These are phyloP conservation scores for Tenthredo livida DNA, from an alignment of 2,888 invertebrate genomes.

Conservation along the genomic window DNA sequence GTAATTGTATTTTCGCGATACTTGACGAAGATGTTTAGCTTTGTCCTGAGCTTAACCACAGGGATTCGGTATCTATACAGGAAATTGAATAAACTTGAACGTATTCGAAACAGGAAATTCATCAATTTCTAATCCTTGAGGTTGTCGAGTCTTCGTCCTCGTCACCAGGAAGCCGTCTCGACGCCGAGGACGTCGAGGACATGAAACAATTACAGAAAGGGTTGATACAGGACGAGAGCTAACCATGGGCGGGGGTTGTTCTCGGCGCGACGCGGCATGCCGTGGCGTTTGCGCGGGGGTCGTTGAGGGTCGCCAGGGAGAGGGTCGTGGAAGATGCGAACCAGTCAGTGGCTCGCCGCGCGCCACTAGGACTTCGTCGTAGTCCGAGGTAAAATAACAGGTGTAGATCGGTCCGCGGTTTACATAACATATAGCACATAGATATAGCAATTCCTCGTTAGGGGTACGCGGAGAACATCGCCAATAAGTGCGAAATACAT, in stretches of 20 bases:
- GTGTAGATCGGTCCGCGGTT: background rate
- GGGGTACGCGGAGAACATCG: background rate
- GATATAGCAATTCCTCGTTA: background rate
- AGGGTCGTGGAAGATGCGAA: constrained; percentile 63
- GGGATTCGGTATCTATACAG: background rate
- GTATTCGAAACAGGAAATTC: background rate
- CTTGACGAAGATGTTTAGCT: too few relatives aligned
- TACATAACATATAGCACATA: background rate
- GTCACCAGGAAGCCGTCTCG: background rate
- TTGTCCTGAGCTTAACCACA: background rate
- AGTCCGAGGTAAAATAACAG: background rate
- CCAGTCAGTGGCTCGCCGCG: constrained; percentile 76
- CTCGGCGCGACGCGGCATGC: constrained; percentile 55
- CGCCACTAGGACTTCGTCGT: constrained; percentile 70
- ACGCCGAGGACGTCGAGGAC: background rate
- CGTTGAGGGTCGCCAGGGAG: constrained; percentile 63
- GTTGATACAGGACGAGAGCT: constrained; percentile 19
- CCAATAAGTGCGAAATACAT: background rate
- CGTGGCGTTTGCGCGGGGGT: constrained; percentile 75
- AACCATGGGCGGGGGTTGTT: constrained; percentile 20
- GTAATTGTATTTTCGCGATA: too few relatives aligned
- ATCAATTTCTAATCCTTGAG: constrained; percentile 23
- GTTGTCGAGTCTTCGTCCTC: background rate
- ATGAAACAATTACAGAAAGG: constrained; percentile 43
- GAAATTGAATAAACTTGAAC: background rate